A percentile compares a stretch with the other conserved stretches of the same genome.
phyloP scores from a whole-genome alignment of 2,113 vertebrate genomes.

The Macrotis lagotis region DNA sequence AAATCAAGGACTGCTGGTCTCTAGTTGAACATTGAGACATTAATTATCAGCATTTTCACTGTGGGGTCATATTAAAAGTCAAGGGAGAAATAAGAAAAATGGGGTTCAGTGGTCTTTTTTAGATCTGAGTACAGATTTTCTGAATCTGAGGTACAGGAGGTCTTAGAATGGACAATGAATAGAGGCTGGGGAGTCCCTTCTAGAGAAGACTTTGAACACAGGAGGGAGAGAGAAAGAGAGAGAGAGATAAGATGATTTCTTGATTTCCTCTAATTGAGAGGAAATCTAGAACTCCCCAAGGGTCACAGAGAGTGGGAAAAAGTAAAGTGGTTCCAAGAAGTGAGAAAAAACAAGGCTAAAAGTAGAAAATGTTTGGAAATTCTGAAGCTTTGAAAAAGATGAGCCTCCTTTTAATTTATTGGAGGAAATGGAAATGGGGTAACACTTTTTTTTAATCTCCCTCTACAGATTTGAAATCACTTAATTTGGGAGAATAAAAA shows the following conservation, averaged over 20 bases:
- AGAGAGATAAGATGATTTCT: neutral
- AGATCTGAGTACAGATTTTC: neutral
- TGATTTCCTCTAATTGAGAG: neutral
- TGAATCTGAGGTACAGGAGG: neutral
- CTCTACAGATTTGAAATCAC: neutral
- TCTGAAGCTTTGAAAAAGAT: neutral
- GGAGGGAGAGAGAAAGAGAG: neutral
- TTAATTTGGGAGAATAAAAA: neutral
- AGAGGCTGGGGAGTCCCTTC: neutral
- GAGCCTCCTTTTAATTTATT: neutral
- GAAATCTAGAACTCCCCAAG: neutral
- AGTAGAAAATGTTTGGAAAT: neutral
- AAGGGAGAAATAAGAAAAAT: conserved; percentile 23
- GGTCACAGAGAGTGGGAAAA: neutral
- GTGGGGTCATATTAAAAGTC: neutral
- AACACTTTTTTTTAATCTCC: neutral
- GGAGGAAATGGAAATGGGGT: neutral
- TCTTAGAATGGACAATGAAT: neutral
- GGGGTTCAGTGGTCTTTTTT: neutral
- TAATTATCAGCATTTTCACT: neutral
- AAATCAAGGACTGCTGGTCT: neutral
- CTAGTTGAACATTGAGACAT: neutral
- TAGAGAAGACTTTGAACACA: neutral
- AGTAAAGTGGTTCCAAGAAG: neutral
- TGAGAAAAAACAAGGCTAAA: conserved; percentile 24